Base-by-base conservation (phyloP, 1,140 invertebrate genomes). In the Panagrolaimus sp. region DNA sequence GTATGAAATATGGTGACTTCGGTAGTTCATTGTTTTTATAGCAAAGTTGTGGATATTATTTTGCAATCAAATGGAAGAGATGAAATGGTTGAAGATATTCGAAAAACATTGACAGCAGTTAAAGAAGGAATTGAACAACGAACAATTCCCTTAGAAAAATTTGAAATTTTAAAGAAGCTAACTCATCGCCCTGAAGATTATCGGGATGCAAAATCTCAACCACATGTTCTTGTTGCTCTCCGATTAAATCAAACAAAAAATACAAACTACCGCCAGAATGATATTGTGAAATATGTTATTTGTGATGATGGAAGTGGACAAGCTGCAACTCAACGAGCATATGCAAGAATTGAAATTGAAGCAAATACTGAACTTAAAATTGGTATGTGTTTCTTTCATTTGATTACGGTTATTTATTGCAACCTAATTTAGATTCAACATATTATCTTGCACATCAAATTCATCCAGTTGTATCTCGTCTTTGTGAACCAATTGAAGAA, bases 171-270 rank as follows among this genome's bases (percentile, higher is more conserved):
- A 1, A 98, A 98, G 87, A 92, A 95, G 84, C 85, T 99, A 15
- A 96, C 93, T 0, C 96, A 95, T 85, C 90, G 93, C 84, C 94
- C 95, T 0, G 89, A 90, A 72, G 91, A 96, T 73, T 99, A 98
- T 85, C 87, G 89, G 0, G 92, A 96, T 79, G 90, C 90, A 72
- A 90, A 90, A 81, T 85, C 86, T 63, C 87, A 92, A 68, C 90
- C 94, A 0, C 96, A 99, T 83, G 96, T 98, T 0, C 88, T 90
- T 79, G 93, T 98, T 17, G 94, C 95, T 1, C 74, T 94, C 28
- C 87, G 94, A 78, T 86, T 93, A 70, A 97, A 97, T 83, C 70
- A 88, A 88, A 78, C 62, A 66, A 46, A 71, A 79, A 68, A 83
- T 77, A 74, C 79, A 78, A 90, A 91, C 78, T 90, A 95, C 76